Evolutionary conservation across 1,140 invertebrate species (phyloP).

Genomic region (Leptopilina clavipes): DNA sequence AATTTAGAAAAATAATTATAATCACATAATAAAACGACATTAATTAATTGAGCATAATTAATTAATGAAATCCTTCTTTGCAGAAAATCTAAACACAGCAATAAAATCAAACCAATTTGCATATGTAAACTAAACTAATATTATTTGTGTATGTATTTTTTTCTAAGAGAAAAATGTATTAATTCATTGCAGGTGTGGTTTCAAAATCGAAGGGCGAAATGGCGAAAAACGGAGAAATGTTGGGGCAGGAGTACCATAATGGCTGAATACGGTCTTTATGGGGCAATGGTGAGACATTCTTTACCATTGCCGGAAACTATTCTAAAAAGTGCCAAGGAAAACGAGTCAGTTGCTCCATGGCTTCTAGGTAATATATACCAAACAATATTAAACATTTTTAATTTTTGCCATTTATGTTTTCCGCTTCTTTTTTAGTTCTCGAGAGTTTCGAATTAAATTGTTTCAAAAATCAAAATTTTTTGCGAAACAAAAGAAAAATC

Average conservation of each 20-base stretch:
- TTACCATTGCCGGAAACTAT: constrained; percentile 98
- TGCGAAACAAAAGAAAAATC: neutral
- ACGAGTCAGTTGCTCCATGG: constrained; percentile 97
- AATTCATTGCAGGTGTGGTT: constrained; percentile 93
- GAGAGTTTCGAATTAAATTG: neutral
- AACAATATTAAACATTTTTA: neutral
- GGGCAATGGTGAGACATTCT: constrained; percentile 98
- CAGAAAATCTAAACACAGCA: too few species aligned
- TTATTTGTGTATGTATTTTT: too few species aligned
- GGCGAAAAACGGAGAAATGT: constrained; percentile 99
- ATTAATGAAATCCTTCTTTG: too few species aligned
- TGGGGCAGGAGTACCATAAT: constrained; percentile 99
- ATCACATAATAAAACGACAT: too few species aligned
- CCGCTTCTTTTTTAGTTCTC: neutral
- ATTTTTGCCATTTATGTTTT: neutral
- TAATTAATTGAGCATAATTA: too few species aligned
- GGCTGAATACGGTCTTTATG: constrained; percentile 99
- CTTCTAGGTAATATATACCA: constrained; percentile 86
- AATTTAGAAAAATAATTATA: neutral
- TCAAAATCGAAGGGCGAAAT: constrained; percentile 97
- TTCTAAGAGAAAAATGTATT: constrained; percentile 5
- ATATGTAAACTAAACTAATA: too few species aligned
- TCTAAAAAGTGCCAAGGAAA: constrained; percentile 95
- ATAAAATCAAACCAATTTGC: too few species aligned
- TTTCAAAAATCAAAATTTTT: neutral